phyloP scores from a whole-genome alignment of 2,113 vertebrate genomes.

The Lycaon pictus region DNA sequence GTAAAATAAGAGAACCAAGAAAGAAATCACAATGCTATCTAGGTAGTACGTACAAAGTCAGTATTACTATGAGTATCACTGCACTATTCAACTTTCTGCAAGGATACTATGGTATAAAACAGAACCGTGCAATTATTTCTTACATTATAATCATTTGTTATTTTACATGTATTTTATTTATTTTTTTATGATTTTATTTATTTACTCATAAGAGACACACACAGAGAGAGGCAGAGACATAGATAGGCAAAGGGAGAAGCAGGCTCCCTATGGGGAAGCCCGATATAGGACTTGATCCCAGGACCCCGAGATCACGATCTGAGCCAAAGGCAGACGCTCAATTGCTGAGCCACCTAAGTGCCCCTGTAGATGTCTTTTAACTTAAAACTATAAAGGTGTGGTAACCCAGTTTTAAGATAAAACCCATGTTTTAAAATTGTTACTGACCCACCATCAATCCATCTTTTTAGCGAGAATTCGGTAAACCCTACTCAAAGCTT shows the following conservation, averaged over 20 bases:
- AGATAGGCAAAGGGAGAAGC: too few relatives aligned
- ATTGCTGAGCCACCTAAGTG: too few relatives aligned
- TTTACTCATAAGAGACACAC: too few relatives aligned
- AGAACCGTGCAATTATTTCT: neutral
- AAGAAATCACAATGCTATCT: neutral
- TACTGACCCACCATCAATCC: accelerated
- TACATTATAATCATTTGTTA: neutral
- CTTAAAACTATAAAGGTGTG: neutral
- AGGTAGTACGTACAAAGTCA: neutral
- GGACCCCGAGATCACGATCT: too few relatives aligned
- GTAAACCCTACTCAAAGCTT: neutral
- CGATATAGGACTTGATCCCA: too few relatives aligned
- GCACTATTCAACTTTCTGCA: accelerated
- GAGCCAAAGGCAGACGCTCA: too few relatives aligned
- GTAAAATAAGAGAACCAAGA: neutral
- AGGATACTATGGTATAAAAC: accelerated
- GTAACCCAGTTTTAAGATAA: neutral
- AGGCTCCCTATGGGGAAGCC: too few relatives aligned
- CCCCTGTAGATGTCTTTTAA: neutral
- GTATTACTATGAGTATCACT: accelerated
- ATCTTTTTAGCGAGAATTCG: too few relatives aligned
- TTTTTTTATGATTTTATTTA: too few relatives aligned
- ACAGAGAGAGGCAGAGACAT: too few relatives aligned
- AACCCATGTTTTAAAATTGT: neutral
- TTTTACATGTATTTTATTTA: too few relatives aligned